Percentiles rank a stretch among this genome's conserved stretches.
Evolutionary conservation across 2,888 invertebrate species (phyloP).

Genomic region (Hipparchia semele): DNA sequence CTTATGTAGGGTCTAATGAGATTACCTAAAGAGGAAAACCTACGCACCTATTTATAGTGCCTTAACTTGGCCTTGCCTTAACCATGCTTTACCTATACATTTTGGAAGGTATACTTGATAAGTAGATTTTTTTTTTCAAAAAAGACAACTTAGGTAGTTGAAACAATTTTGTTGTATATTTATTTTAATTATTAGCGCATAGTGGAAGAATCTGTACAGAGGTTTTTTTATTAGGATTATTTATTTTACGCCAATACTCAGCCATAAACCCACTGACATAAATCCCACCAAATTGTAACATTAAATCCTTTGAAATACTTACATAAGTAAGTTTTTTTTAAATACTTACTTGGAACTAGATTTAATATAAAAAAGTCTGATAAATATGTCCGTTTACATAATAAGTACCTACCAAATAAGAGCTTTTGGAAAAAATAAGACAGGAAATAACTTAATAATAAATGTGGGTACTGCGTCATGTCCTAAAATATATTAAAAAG

Average conservation of each 20-base stretch:
- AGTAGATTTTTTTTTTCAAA: neutral
- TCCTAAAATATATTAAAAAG: too few relatives aligned
- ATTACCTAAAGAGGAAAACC: neutral
- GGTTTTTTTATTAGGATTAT: conserved; percentile 4
- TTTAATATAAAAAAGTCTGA: too few relatives aligned
- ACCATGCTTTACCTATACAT: neutral
- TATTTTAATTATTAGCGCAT: neutral
- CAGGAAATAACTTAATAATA: too few relatives aligned
- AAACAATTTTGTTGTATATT: neutral
- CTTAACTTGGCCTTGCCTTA: conserved; percentile 9
- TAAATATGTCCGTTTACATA: too few relatives aligned
- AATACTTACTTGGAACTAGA: too few relatives aligned
- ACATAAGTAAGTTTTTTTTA: too few relatives aligned
- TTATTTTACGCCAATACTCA: conserved; percentile 10
- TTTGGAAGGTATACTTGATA: neutral
- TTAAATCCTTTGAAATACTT: neutral
- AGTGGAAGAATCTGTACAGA: conserved; percentile 12
- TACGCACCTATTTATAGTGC: neutral
- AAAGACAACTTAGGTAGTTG: conserved; percentile 6
- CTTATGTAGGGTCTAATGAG: neutral
- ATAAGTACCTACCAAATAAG: too few relatives aligned
- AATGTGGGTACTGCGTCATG: too few relatives aligned
- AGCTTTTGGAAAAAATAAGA: too few relatives aligned
- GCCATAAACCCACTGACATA: conserved; percentile 15
- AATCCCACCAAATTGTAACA: conserved; percentile 13